Evolutionary conservation across 2,797 vertebrate species (phyloP).

Genomic region (Danionella dracula): DNA sequence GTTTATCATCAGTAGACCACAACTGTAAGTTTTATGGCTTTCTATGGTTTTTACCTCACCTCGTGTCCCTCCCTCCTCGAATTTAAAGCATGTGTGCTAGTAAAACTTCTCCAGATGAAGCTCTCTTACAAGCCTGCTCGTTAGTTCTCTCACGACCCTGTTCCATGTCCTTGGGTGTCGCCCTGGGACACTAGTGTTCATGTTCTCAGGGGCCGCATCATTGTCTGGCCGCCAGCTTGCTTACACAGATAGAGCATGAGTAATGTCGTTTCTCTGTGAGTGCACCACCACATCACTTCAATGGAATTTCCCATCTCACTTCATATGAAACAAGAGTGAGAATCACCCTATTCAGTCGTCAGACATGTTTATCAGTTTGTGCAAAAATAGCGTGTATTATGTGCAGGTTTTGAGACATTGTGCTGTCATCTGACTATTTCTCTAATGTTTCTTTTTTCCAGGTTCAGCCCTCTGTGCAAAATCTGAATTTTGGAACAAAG

Average conservation of each 20-base stretch:
- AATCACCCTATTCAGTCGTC: background rate
- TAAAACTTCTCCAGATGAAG: background rate
- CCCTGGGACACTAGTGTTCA: slow-evolving; percentile 27
- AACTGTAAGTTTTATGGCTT: background rate
- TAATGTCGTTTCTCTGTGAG: slow-evolving; percentile 43
- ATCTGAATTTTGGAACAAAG: slow-evolving; percentile 68
- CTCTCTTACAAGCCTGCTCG: slow-evolving; percentile 3
- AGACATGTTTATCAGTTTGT: background rate
- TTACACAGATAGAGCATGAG: slow-evolving; percentile 40
- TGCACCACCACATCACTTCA: slow-evolving; percentile 52
- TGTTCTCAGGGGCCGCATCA: slow-evolving; percentile 21
- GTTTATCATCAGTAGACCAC: slow-evolving; percentile 1
- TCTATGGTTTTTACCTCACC: slow-evolving; percentile 10
- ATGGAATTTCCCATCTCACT: slow-evolving; percentile 52
- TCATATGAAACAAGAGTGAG: slow-evolving; percentile 38
- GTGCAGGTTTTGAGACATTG: too few species aligned
- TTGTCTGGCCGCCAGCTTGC: slow-evolving; percentile 34
- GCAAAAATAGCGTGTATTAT: too few species aligned
- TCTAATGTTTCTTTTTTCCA: slow-evolving; percentile 20
- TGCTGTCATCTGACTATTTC: too few species aligned
- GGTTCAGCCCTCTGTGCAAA: slow-evolving; percentile 44
- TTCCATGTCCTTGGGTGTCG: slow-evolving; percentile 17
- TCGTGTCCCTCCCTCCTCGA: background rate
- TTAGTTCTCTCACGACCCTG: slow-evolving; percentile 35
- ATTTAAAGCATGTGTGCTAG: slow-evolving; percentile 10